phyloP scores from a whole-genome alignment of 1,140 invertebrate species.

The Chelonus insularis region DNA sequence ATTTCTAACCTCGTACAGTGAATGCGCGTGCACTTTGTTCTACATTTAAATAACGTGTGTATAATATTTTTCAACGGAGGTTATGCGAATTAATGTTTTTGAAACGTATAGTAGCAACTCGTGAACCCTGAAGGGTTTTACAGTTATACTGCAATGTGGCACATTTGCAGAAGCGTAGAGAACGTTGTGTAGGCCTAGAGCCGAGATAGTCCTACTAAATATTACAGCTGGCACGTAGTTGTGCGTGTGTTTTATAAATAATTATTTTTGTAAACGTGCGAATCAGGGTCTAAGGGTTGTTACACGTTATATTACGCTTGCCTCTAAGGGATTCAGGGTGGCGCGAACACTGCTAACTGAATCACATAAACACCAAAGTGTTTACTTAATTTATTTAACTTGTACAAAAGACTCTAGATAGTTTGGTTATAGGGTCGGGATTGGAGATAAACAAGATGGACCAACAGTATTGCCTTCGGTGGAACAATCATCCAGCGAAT shows the following conservation, averaged over 20 bases:
- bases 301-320: neutral
- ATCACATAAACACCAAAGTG: constrained; percentile 18
- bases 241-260: neutral
- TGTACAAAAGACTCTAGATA: constrained; percentile 35
- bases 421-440: constrained; percentile 57
- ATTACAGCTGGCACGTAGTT: constrained; percentile 25
- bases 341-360: neutral
- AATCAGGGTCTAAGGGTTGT: constrained; percentile 36
- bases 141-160: constrained; percentile 62
- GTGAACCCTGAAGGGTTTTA: constrained; percentile 62
- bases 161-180: constrained; percentile 60
- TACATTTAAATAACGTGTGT: constrained; percentile 18
- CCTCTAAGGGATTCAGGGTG: constrained; percentile 9
- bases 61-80: constrained; percentile 38
- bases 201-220: constrained; percentile 30
- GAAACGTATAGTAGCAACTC: constrained; percentile 53
- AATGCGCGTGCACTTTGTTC: constrained; percentile 23
- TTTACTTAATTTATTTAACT: constrained; percentile 15
- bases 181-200: constrained; percentile 52
- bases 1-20: constrained; percentile 40
- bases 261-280: constrained; percentile 26
- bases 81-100: constrained; percentile 60
- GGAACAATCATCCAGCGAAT: constrained; percentile 92
- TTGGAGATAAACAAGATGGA: constrained; percentile 72
- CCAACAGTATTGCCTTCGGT: constrained; percentile 92